Base-by-base conservation (phyloP, 2,797 vertebrate species). In the Hippocampus kuda region DNA sequence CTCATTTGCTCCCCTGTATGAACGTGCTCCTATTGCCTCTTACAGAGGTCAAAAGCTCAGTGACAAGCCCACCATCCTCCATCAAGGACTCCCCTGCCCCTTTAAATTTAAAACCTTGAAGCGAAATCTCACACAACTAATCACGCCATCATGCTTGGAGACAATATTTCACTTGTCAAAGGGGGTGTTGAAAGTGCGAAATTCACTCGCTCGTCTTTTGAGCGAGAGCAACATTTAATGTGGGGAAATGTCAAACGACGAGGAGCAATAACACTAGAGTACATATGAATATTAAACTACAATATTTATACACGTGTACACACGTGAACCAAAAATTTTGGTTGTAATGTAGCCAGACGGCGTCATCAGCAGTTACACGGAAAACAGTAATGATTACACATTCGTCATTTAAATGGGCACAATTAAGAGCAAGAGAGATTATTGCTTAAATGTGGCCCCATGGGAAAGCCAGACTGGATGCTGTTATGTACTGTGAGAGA, bases 1-100 rank as follows among this genome's bases (percentile, higher is more conserved):
- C 1, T 49, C 46, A 27, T 10, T 53, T 68, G 38, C 49, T 13
- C 41, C 2, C 44, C 38, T 54, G 46, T 26, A 51, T 75, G 70
- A 65, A 9, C 41, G 24, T 20, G 24, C 49, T 66, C 77, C 51
- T 5, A n/a, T 13, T 62, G 59, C 34, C 24, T 68, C 15, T 3
- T 24, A 9, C 48, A 62, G 41, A 72, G 62, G 49, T 59, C 70
- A 77, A 65, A 69, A 68, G 66, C 41, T 69, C 59, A 72, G 51
- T 69, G 67, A 68, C 62, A 57, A 74, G 59, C 59, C 2, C 4
- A 34, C 67, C 27, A 65, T 69, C 71, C 51, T 54, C 27, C 30
- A 24, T 77, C 78, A 79, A 77, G 81, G 81, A 77, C 78, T 68
- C 56, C 15, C 7, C 7, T 34, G 71, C 38, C 56, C 82, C 59